Evolutionary conservation across 2,113 vertebrate genomes (phyloP).

Genomic region (Sterna hirundo): DNA sequence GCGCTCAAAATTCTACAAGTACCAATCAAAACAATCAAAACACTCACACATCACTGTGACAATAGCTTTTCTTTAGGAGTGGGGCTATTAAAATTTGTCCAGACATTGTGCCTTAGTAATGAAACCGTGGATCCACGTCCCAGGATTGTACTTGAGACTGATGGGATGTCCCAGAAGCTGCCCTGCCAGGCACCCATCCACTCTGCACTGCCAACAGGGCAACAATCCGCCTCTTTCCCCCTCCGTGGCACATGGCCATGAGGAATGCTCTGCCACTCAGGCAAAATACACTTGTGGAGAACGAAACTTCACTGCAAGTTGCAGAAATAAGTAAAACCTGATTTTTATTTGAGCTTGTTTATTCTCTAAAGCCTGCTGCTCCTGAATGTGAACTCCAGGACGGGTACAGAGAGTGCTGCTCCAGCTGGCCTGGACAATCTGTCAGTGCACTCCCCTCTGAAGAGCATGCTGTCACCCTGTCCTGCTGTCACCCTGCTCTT

Average conservation of each 20-base stretch:
- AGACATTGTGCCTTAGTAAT: background rate
- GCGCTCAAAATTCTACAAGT: background rate
- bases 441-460: background rate
- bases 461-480: background rate
- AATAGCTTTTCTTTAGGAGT: background rate
- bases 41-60: no score
- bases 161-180: background rate
- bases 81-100: background rate
- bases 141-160: background rate
- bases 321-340: background rate
- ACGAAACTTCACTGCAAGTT: background rate
- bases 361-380: background rate
- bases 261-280: background rate
- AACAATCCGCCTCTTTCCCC: background rate
- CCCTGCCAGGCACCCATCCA: accelerated
- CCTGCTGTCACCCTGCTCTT: background rate
- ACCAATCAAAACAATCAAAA: background rate
- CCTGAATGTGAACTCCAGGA: background rate
- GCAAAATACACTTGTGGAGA: background rate
- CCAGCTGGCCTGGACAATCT: background rate
- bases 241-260: accelerated
- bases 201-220: accelerated
- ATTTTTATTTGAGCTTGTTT: background rate
- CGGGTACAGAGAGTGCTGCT: background rate
- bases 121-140: background rate